Evolutionary conservation across 2,797 vertebrate genomes (phyloP).

Genomic region (Forpus xanthops): DNA sequence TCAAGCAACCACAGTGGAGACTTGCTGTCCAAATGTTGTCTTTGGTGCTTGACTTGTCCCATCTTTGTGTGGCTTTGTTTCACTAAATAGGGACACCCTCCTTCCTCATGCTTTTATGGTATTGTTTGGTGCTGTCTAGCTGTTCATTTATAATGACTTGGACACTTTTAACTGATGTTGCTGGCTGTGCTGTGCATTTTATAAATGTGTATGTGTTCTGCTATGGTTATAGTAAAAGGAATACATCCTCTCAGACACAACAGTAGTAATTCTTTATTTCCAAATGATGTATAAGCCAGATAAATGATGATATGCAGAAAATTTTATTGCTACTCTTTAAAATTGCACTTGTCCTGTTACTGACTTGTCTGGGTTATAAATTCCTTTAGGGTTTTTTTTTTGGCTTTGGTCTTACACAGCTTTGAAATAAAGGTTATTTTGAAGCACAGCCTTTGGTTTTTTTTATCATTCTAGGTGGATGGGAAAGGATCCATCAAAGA

Average conservation of each 20-base stretch:
- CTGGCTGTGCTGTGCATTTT: neutral
- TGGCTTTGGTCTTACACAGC: neutral
- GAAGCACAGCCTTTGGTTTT: neutral
- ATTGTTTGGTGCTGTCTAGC: neutral
- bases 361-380: neutral
- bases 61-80: neutral
- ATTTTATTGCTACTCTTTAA: neutral
- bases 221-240: neutral
- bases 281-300: neutral
- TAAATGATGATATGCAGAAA: neutral
- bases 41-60: neutral
- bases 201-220: neutral
- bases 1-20: neutral
- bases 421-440: neutral
- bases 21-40: neutral
- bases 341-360: neutral
- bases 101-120: neutral
- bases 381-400: neutral
- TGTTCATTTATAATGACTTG: neutral
- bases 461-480: slow-evolving; percentile 84
- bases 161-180: neutral
- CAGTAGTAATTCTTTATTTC: neutral
- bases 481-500: slow-evolving; percentile 96
- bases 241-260: neutral
- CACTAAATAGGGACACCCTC: neutral